Base-by-base conservation (phyloP, 2,888 invertebrate genomes). In the Physocephala rufipes region DNA sequence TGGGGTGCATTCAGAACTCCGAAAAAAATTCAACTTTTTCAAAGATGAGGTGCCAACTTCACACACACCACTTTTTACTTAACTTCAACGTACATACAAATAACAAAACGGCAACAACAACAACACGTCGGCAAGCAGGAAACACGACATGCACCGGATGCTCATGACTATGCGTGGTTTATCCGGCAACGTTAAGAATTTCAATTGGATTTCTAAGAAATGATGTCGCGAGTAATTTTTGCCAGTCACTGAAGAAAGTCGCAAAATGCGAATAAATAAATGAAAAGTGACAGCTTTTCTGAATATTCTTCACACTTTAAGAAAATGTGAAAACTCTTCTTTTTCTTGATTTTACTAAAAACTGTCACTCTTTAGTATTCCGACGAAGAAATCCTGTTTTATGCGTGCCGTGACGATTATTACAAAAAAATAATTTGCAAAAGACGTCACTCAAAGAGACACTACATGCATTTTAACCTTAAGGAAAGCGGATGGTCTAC, bases 71-170 rank as follows among this genome's bases (percentile, higher is more conserved):
- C n/a, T n/a, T n/a, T n/a, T n/a, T n/a, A n/a, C n/a, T n/a, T n/a
- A n/a, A 51, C 21, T 21, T 7, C 24, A 26, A 5, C 30, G 28
- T 7, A 21, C n/a, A 21, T 13, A 21, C 51, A 2, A 30, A 21
- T 16, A 28, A 26, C 49, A 28, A 62, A 28, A 4, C 36, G n/a
- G 30, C n/a, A 36, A 28, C 64, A 51, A 49, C 58, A 21, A 36
- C 51, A 45, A 63, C 63, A 12, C n/a, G 45, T n/a, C 63, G 19
- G 47, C 65, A 43, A 36, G 51, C 65, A 65, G 65, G 36, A 66
- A 53, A 5, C 53, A 26, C 21, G 49, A 49, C 30, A 61, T 49
- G 68, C 30, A 51, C 45, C 59, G 59, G 67, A 67, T 59, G 58
- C 28, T 24, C 47, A 47, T 51, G 67, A 61, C 61, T 45, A 49